Evolutionary conservation across 1,140 invertebrate genomes (phyloP).

Genomic region (Philopotamus ludificatus): DNA sequence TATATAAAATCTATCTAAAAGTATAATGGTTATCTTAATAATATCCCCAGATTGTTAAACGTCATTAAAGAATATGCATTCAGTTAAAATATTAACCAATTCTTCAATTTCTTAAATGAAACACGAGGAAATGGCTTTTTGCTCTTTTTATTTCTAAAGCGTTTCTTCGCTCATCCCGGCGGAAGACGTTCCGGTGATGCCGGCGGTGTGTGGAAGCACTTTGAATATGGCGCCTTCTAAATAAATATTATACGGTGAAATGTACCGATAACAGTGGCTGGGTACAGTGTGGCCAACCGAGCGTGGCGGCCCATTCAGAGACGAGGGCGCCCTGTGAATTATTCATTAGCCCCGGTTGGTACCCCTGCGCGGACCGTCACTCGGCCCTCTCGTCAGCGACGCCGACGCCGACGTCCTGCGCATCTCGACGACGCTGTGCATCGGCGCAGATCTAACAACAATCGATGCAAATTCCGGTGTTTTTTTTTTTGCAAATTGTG

Average conservation of each 20-base stretch:
- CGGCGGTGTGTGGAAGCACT: conserved; percentile 3
- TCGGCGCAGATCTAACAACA: not conserved
- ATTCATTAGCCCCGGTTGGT: conserved; percentile 25
- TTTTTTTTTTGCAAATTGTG: too few relatives aligned
- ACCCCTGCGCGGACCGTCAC: conserved; percentile 1
- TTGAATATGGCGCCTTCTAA: conserved; percentile 34
- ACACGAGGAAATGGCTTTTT: too few relatives aligned
- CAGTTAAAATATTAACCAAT: too few relatives aligned
- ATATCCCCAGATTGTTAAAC: too few relatives aligned
- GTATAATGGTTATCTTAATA: too few relatives aligned
- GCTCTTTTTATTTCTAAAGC: too few relatives aligned
- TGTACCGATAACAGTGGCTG: conserved; percentile 32
- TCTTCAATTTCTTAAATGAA: too few relatives aligned
- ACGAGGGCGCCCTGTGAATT: conserved; percentile 30
- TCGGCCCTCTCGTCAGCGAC: too few relatives aligned
- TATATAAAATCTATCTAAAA: too few relatives aligned
- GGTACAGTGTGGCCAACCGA: conserved; percentile 32
- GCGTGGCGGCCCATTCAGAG: conserved; percentile 32
- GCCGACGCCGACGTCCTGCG: too few relatives aligned
- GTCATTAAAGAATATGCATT: too few relatives aligned
- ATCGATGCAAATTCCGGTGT: too few relatives aligned
- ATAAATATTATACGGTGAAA: conserved; percentile 39
- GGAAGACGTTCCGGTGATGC: not conserved
- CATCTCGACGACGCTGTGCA: not conserved
- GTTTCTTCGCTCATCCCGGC: not conserved